Conservation (phyloP, 2,888 invertebrate species). For the Caenorhabditis japonica region DNA sequence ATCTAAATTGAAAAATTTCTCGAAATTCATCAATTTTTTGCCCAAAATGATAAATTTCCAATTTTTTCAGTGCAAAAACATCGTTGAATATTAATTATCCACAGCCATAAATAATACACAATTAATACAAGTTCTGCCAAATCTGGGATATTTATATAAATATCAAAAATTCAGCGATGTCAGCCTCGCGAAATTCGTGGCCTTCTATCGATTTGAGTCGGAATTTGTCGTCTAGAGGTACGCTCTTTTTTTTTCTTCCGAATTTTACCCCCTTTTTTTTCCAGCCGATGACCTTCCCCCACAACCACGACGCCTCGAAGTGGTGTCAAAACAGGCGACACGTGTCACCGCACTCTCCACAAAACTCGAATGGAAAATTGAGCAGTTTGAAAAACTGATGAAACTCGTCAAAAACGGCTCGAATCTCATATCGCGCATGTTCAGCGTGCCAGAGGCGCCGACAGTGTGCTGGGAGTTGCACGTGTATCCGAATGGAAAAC, state of each 20-base stretch:
- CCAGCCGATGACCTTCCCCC: slow-evolving; percentile 60
- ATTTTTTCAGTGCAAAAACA: too few relatives aligned
- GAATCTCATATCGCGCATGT: slow-evolving; percentile 70
- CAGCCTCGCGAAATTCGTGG: slow-evolving; percentile 28
- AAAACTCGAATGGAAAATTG: slow-evolving; percentile 75
- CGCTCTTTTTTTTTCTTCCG: neutral
- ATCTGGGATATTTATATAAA: too few relatives aligned
- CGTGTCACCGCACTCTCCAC: slow-evolving; percentile 71
- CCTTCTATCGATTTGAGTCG: slow-evolving; percentile 17
- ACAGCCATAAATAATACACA: too few relatives aligned
- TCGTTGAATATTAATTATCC: too few relatives aligned
- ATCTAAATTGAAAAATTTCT: too few relatives aligned
- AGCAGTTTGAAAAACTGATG: slow-evolving; percentile 76
- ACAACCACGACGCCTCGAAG: slow-evolving; percentile 60
- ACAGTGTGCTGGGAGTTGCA: slow-evolving; percentile 76
- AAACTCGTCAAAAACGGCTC: slow-evolving; percentile 73
- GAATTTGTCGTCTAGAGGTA: slow-evolving; percentile 21
- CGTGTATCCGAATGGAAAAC: slow-evolving; percentile 76
- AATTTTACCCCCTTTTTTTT: too few relatives aligned
- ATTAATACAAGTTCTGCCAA: too few relatives aligned
- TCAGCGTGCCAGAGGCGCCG: slow-evolving; percentile 69
- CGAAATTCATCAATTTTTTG: too few relatives aligned
- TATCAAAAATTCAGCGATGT: too few relatives aligned
- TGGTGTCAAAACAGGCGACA: slow-evolving; percentile 69
- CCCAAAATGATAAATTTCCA: too few relatives aligned